Percentiles rank a stretch among this genome's conserved stretches.
Conservation (phyloP, 2,113 vertebrate species). For the Kryptolebias marmoratus region DNA sequence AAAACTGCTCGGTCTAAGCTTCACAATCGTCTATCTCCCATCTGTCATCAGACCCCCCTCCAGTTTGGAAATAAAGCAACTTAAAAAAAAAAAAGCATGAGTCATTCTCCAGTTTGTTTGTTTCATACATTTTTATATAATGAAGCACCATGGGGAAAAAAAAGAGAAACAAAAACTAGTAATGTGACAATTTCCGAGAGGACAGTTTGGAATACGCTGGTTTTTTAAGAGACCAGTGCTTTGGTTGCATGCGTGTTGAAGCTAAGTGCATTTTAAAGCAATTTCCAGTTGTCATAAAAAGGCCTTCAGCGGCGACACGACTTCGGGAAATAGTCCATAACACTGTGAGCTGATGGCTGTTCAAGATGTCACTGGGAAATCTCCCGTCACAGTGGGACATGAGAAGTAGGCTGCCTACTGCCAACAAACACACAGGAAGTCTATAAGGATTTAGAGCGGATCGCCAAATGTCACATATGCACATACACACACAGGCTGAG, state of each 20-base stretch:
- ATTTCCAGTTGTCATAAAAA: conserved; percentile 34
- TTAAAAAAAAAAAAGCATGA: conserved; percentile 60
- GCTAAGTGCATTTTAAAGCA: conserved; percentile 17
- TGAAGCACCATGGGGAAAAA: conserved; percentile 5
- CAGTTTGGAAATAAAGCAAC: conserved; percentile 75
- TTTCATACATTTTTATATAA: conserved; percentile 40
- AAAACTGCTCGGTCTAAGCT: conserved; percentile 47
- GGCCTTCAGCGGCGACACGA: conserved; percentile 21
- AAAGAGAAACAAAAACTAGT: not conserved
- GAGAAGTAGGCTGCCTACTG: conserved; percentile 48
- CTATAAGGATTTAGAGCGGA: conserved; percentile 44
- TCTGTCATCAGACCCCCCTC: conserved; percentile 58
- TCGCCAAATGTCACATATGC: conserved; percentile 50
- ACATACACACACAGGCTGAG: conserved; percentile 13
- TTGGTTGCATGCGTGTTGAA: conserved; percentile 22
- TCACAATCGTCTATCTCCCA: conserved; percentile 49
- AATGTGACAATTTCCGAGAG: not conserved
- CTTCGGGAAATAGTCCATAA: conserved; percentile 42
- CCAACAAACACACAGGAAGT: conserved; percentile 44
- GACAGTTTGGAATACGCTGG: conserved; percentile 3
- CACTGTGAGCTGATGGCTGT: conserved; percentile 31
- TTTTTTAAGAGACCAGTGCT: conserved; percentile 11
- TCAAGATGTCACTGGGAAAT: conserved; percentile 54
- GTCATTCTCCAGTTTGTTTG: conserved; percentile 20
- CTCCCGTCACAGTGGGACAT: conserved; percentile 46